Percentiles rank a stretch among this genome's conserved stretches.
phyloP scores from a whole-genome alignment of 2,888 invertebrate species.

The Apantesis nais region DNA sequence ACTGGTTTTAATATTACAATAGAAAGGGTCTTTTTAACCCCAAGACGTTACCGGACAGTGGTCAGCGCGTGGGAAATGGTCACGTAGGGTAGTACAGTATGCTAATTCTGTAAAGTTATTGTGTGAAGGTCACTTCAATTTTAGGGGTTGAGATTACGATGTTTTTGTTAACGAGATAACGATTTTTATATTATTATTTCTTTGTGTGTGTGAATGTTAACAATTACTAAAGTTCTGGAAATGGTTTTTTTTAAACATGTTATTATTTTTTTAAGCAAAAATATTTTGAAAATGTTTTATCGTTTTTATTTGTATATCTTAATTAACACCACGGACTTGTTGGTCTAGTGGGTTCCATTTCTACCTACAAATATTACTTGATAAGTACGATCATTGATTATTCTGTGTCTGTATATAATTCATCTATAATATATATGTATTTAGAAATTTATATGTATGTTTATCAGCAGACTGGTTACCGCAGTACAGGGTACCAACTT shows the following conservation, averaged over 20 bases:
- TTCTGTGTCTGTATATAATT: no score
- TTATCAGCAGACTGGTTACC: no score
- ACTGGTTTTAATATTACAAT: conserved; percentile 55
- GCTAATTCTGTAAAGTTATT: conserved; percentile 37
- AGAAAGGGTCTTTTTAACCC: conserved; percentile 44
- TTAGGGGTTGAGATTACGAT: conserved; percentile 9
- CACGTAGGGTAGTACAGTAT: conserved; percentile 34
- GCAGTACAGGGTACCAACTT: no score
- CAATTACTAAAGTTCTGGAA: not conserved
- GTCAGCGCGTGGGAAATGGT: conserved; percentile 70
- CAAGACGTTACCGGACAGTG: conserved; percentile 67
- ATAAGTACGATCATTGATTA: no score
- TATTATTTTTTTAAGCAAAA: not conserved
- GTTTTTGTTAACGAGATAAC: not conserved
- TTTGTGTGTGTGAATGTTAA: not conserved
- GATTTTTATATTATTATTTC: not conserved
- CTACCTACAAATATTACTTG: no score
- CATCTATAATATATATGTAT: no score
- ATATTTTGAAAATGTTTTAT: not conserved
- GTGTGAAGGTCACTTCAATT: conserved; percentile 32
- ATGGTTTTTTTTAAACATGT: not conserved
- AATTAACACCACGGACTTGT: no score
- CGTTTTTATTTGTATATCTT: not conserved
- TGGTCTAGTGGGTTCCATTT: no score
- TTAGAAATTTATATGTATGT: no score